phyloP scores from a whole-genome alignment of 2,113 vertebrate species.

The Poeciliopsis occidentalis region DNA sequence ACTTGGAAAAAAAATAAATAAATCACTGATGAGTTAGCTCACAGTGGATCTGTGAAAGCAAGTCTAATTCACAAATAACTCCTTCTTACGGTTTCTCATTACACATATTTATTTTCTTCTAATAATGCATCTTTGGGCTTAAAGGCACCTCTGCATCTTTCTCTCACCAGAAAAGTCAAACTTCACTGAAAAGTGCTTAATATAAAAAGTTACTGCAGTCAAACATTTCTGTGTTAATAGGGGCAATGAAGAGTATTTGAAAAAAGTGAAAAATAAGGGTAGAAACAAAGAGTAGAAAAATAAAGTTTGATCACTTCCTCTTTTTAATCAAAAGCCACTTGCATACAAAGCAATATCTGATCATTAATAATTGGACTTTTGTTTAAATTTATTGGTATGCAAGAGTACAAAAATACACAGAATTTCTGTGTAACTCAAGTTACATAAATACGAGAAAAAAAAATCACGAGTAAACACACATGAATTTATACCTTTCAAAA shows the following conservation, averaged over 20 bases:
- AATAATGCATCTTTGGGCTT: neutral
- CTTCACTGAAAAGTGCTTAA: constrained; percentile 36
- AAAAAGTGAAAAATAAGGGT: constrained; percentile 21
- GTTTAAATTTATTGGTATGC: constrained; percentile 24
- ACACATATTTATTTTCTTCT: neutral
- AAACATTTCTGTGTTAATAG: constrained; percentile 45
- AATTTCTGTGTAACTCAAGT: constrained; percentile 32
- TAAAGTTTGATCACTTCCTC: constrained; percentile 26
- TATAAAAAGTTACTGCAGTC: constrained; percentile 47
- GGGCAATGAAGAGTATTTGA: constrained; percentile 15
- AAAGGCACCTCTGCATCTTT: constrained; percentile 9
- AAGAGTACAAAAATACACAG: constrained; percentile 24
- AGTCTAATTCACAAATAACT: neutral
- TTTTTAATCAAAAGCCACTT: constrained; percentile 28
- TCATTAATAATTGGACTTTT: constrained; percentile 26
- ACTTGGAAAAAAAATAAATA: neutral
- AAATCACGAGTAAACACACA: constrained; percentile 5
- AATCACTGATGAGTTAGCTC: neutral
- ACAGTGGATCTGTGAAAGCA: constrained; percentile 6
- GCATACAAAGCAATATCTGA: constrained; percentile 39
- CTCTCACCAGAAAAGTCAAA: constrained; percentile 24
- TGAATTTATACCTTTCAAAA: constrained; percentile 16
- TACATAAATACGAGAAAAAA: constrained; percentile 39
- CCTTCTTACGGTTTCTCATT: neutral
- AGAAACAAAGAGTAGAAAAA: neutral